A percentile compares a stretch with the other conserved stretches of the same genome.
Evolutionary conservation across 2,888 invertebrate species (phyloP).

Genomic region (Drosophila monieri): DNA sequence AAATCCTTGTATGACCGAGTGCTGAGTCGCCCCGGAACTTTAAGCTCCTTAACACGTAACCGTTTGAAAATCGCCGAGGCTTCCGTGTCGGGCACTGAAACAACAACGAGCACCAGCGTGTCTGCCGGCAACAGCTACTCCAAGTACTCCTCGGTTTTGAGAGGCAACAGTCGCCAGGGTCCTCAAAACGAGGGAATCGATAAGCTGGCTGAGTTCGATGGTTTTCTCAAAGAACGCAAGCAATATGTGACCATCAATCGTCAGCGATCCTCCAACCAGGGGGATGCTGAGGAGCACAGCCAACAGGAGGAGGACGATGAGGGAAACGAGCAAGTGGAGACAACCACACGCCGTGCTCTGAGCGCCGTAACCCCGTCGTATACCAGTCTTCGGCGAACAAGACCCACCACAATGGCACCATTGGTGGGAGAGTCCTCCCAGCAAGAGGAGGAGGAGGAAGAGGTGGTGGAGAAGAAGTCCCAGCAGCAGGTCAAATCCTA

Average conservation of each 20-base stretch:
- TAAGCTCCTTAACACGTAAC: slow-evolving; percentile 78
- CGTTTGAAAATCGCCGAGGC: slow-evolving; percentile 65
- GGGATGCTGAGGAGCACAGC: slow-evolving; percentile 63
- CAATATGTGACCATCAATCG: slow-evolving; percentile 89
- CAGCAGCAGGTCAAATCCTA: slow-evolving; percentile 66
- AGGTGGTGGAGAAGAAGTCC: slow-evolving; percentile 29
- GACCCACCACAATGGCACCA: slow-evolving; percentile 85
- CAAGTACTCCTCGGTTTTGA: slow-evolving; percentile 87
- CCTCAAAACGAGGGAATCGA: slow-evolving; percentile 86
- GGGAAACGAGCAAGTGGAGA: slow-evolving; percentile 35
- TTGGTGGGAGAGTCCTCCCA: slow-evolving; percentile 37
- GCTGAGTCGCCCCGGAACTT: slow-evolving; percentile 84
- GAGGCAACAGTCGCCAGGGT: slow-evolving; percentile 86
- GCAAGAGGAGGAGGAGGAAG: slow-evolving; percentile 9
- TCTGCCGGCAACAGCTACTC: slow-evolving; percentile 49
- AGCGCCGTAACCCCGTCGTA: slow-evolving; percentile 86
- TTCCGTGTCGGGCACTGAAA: slow-evolving; percentile 22
- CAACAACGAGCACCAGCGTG: slow-evolving; percentile 17
- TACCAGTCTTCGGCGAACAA: slow-evolving; percentile 89
- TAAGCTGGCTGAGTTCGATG: slow-evolving; percentile 82
- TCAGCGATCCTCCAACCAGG: slow-evolving; percentile 84
- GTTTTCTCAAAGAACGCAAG: slow-evolving; percentile 85
- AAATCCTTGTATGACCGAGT: slow-evolving; percentile 91
- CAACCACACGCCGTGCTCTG: slow-evolving; percentile 57
- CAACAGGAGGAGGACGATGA: slow-evolving; percentile 46